Conservation (phyloP, 2,888 invertebrate species). For the Calameuta idolon region DNA sequence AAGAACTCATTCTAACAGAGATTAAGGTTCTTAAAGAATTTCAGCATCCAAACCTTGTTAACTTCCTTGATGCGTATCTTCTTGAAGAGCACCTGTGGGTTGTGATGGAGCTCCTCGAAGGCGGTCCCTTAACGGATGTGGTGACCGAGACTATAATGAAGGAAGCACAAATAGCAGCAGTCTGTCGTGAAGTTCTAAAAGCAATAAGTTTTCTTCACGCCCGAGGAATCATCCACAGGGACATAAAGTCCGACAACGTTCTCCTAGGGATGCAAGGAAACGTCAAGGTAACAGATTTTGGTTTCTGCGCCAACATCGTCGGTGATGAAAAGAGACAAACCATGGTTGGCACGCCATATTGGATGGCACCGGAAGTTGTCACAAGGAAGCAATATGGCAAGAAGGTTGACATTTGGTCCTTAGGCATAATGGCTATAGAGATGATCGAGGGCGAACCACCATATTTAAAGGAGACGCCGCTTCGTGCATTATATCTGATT, state of each 20-base stretch:
- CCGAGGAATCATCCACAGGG: slow-evolving; percentile 91
- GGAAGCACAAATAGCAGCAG: slow-evolving; percentile 96
- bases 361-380: slow-evolving; percentile 98
- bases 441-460: slow-evolving; percentile 98
- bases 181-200: slow-evolving; percentile 88
- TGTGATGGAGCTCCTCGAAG: slow-evolving; percentile 94
- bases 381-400: slow-evolving; percentile 94
- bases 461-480: slow-evolving; percentile 93
- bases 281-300: slow-evolving; percentile 96
- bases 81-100: slow-evolving; percentile 95
- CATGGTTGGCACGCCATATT: slow-evolving; percentile 98
- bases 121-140: slow-evolving; percentile 96
- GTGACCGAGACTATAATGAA: slow-evolving; percentile 98
- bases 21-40: slow-evolving; percentile 92
- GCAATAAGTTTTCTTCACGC: slow-evolving; percentile 91
- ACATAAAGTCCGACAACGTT: slow-evolving; percentile 98
- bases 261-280: slow-evolving; percentile 92
- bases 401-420: slow-evolving; percentile 93
- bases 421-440: slow-evolving; percentile 98
- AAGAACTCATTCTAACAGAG: slow-evolving; percentile 95
- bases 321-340: slow-evolving; percentile 96
- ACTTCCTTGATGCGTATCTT: slow-evolving; percentile 94
- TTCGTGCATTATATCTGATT: slow-evolving; percentile 93
- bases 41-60: slow-evolving; percentile 94
- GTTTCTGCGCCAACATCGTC: slow-evolving; percentile 96